A percentile compares a stretch with the other conserved stretches of the same genome.
These are phyloP conservation scores for Micronycteris hirsuta DNA, from an alignment of 2,113 vertebrate species.

Conservation along the genomic window DNA sequence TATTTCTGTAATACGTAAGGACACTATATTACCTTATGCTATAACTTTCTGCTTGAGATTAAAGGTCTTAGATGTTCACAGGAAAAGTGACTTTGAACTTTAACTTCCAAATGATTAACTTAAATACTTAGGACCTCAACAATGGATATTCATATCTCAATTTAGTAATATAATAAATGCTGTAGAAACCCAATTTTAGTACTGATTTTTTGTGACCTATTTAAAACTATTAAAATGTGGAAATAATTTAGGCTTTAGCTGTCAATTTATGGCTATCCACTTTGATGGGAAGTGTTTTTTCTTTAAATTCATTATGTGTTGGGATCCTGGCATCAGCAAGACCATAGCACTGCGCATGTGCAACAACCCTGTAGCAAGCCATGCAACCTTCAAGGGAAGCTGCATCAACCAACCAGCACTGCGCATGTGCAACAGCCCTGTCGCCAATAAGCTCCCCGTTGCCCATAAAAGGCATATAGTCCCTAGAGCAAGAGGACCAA, in stretches of 20 bases:
- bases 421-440: no score
- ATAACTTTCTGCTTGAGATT: not conserved
- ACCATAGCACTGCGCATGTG: no score
- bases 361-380: no score
- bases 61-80: not conserved
- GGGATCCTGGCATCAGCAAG: no score
- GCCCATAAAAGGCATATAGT: no score
- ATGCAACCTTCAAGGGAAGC: no score
- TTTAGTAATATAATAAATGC: not conserved
- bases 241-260: not conserved
- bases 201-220: not conserved
- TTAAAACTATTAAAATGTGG: not conserved
- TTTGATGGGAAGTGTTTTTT: not conserved
- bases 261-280: not conserved
- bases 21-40: not conserved
- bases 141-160: not conserved
- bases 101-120: not conserved
- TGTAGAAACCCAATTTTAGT: not conserved
- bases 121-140: not conserved
- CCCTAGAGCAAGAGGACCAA: no score
- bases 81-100: constrained; percentile 11
- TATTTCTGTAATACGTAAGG: not conserved
- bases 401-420: no score
- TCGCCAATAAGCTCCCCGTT: no score
- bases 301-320: not conserved